These are phyloP conservation scores for Oryzias woworae DNA, from an alignment of 2,113 vertebrate genomes.

Conservation along the genomic window DNA sequence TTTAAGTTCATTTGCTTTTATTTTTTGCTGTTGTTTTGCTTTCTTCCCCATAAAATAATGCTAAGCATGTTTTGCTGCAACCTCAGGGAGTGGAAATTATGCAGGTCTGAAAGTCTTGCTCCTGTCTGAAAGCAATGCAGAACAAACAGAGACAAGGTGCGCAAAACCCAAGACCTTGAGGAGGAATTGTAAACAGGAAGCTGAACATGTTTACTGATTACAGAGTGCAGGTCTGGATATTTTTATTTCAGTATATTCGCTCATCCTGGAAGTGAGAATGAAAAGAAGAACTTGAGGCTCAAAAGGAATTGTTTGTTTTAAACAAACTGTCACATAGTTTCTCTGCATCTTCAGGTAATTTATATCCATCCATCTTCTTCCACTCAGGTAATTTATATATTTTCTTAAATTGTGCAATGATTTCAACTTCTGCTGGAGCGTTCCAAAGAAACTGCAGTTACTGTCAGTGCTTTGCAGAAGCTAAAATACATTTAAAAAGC, in stretches of 20 bases:
- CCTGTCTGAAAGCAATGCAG: conserved; percentile 13
- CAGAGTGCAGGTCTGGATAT: conserved; percentile 10
- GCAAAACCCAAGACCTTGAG: not conserved
- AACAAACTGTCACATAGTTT: not conserved
- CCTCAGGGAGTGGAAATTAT: conserved; percentile 5
- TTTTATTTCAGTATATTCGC: conserved; percentile 4
- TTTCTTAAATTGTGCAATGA: not conserved
- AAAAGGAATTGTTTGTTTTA: not conserved
- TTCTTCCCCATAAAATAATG: too few relatives aligned
- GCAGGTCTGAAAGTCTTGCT: conserved; percentile 1
- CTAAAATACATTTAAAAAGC: not conserved
- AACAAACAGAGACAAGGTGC: not conserved
- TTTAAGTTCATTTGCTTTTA: too few relatives aligned
- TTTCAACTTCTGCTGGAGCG: not conserved
- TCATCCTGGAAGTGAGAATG: conserved; percentile 2
- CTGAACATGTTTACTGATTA: conserved; percentile 3
- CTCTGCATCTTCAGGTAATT: not conserved
- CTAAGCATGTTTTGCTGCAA: not conserved
- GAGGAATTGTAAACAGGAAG: conserved; percentile 2
- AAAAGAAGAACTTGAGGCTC: conserved; percentile 4
- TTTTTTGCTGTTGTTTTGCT: too few relatives aligned
- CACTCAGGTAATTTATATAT: too few relatives aligned
- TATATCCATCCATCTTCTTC: not conserved
- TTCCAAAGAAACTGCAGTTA: not conserved
- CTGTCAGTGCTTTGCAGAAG: not conserved